Evolutionary conservation across 2,888 invertebrate species (phyloP).

Genomic region (Bedellia somnulentella): DNA sequence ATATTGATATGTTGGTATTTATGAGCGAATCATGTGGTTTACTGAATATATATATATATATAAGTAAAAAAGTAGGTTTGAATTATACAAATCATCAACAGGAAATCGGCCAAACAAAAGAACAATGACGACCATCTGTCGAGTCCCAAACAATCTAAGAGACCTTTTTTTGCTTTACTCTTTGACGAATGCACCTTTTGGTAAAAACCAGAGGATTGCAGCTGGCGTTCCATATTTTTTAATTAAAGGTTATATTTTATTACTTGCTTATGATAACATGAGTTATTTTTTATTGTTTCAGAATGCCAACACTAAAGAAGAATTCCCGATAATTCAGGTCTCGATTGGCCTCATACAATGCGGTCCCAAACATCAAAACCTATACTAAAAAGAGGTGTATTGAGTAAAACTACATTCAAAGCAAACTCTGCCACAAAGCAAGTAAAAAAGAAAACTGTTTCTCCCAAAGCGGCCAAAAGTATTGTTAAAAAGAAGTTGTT

Average conservation of each 20-base stretch:
- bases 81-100: no score
- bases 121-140: slow-evolving; percentile 23
- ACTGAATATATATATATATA: no score
- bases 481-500: slow-evolving; percentile 26
- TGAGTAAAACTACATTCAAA: slow-evolving; percentile 37
- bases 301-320: slow-evolving; percentile 41
- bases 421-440: slow-evolving; percentile 22
- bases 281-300: slow-evolving; percentile 41
- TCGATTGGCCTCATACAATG: no score
- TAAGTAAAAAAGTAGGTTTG: no score
- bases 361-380: slow-evolving; percentile 51
- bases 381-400: slow-evolving; percentile 44
- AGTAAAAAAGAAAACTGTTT: slow-evolving; percentile 28
- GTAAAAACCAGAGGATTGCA: slow-evolving; percentile 14
- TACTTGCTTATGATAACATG: no score
- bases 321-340: no score
- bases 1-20: no score
- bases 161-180: slow-evolving; percentile 18
- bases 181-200: slow-evolving; percentile 19
- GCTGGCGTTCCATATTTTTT: slow-evolving; percentile 11
- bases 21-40: no score
- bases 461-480: slow-evolving; percentile 33
- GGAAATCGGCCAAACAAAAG: slow-evolving; percentile 15
- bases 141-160: slow-evolving; percentile 20
- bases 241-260: no score